Percentiles rank a stretch among this genome's conserved stretches.
These are phyloP conservation scores for Cyprichromis sp. DNA, from an alignment of 2,113 vertebrate species.

Conservation along the genomic window DNA sequence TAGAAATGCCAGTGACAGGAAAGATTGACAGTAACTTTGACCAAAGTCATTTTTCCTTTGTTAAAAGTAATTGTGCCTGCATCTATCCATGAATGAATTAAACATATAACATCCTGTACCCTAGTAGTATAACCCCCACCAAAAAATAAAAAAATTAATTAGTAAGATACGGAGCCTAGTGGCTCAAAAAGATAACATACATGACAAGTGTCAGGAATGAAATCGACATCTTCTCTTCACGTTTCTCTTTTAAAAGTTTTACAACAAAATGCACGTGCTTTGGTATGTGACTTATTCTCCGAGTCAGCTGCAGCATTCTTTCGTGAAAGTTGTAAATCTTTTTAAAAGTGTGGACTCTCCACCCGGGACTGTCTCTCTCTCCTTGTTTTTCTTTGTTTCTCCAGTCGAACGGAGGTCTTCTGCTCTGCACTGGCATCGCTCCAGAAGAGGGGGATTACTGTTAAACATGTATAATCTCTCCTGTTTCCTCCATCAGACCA, in stretches of 20 bases:
- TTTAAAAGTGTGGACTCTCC: background rate
- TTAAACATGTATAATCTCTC: slow-evolving; percentile 62
- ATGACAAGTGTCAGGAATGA: background rate
- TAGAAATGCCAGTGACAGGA: background rate
- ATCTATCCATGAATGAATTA: background rate
- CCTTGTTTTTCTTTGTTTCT: background rate
- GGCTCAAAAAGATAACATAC: background rate
- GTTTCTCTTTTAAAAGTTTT: background rate
- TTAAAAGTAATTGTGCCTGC: fast-evolving
- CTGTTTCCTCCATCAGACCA: slow-evolving; percentile 61
- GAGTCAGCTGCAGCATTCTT: background rate
- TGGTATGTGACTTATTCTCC: background rate
- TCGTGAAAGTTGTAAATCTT: background rate
- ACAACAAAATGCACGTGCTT: background rate
- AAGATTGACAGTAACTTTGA: background rate
- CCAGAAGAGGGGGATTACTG: slow-evolving; percentile 62
- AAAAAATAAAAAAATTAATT: fast-evolving
- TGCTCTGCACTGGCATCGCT: slow-evolving; percentile 42
- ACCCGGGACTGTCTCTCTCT: background rate
- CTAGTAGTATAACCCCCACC: background rate
- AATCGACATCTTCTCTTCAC: background rate
- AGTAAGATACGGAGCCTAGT: background rate
- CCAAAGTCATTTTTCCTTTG: background rate
- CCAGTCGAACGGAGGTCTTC: slow-evolving; percentile 30
- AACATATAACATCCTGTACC: background rate